These are phyloP conservation scores for Gnathonemus longibarbis DNA, from an alignment of 2,113 vertebrate species.

Conservation along the genomic window DNA sequence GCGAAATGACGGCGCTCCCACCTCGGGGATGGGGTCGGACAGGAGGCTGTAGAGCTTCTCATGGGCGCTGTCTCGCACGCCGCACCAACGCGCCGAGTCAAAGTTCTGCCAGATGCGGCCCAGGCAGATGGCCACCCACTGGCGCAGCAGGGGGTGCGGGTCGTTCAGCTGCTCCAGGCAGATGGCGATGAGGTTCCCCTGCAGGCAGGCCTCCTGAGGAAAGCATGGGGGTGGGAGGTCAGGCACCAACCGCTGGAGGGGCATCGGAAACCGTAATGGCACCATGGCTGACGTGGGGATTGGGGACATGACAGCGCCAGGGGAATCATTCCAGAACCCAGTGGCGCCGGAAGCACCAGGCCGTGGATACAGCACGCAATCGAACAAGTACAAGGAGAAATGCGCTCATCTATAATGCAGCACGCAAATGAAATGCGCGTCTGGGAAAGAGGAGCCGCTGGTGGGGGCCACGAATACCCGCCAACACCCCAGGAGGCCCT, in stretches of 20 bases:
- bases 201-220: conserved; percentile 87
- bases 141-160: conserved; percentile 86
- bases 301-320: not conserved
- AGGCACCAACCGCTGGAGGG: not conserved
- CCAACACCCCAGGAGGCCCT: not conserved
- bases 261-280: not conserved
- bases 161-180: conserved; percentile 95
- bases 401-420: conserved; percentile 54
- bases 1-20: conserved; percentile 31
- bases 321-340: not conserved
- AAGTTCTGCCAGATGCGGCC: conserved; percentile 98
- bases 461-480: not conserved
- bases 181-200: conserved; percentile 93
- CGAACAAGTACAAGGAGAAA: conserved; percentile 32
- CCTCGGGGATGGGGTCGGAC: conserved; percentile 91
- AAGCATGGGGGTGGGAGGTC: not conserved
- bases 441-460: not conserved
- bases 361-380: conserved; percentile 40
- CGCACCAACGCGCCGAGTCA: conserved; percentile 92
- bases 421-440: conserved; percentile 26
- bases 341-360: not conserved
- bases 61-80: conserved; percentile 91
- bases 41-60: conserved; percentile 97
- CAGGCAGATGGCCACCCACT: conserved; percentile 97
- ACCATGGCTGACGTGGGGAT: not conserved